Evolutionary conservation across 2,888 invertebrate species (phyloP), one percentile per base, ranked within the genome.

Genomic region (Orthosia incerta): DNA sequence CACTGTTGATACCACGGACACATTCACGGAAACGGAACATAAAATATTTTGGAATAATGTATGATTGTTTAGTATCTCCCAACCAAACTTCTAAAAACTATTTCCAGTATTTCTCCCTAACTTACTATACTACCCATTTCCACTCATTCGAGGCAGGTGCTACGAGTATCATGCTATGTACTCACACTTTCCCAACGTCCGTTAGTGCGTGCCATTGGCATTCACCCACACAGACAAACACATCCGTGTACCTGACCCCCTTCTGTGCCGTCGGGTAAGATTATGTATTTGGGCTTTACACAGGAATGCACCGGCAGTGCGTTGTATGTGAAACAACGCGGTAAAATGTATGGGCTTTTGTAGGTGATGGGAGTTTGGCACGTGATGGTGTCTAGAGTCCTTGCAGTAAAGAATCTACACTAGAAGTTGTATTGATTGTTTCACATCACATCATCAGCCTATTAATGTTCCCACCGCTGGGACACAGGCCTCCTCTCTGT

Each of bases 281-380:
- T 89, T 90, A 93, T 93, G 93, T 92, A 93, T 93, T 88, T 90
- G 83, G 93, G 90, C 85, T 91, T 86, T 53, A 71, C 69, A 64
- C 66, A 79, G 89, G 91, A 89, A 91, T 92, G 90, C 23, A 63
- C 80, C 62, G 79, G 80, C 80, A 85, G 69, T 76, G 73, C 83
- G 74, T 77, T 74, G 51, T 76, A 74, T 72, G 64, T 57, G 71
- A 66, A 69, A 70, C 16, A 69, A 70, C 16, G 64, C 18, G 51
- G 5, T 76, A 18, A 64, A 70, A 65, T 62, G 16, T 74, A 78
- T 63, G 65, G 68, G 61, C 55, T 56, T 45, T 63, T 68, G 51
- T 68, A n/a, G 13, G 20, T 45, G 0, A 56, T 48, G 46, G 5
- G 20, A 13, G 0, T 39, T 70, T 16, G 23, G 13, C 26, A 61